Base-by-base conservation (phyloP, 2,797 vertebrate species). In the Coluber constrictor region DNA sequence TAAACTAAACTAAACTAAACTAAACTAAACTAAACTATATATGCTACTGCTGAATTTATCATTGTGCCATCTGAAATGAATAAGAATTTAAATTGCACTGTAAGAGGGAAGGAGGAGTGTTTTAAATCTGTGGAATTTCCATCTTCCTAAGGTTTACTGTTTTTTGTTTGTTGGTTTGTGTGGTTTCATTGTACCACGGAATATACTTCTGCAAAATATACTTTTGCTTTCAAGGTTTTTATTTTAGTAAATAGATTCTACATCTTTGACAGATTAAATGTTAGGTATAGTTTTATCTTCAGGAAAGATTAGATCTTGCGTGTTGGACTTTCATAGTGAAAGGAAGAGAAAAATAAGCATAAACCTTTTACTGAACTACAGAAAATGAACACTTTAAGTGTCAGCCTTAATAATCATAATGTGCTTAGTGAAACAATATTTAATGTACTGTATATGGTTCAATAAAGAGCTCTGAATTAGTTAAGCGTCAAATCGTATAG, bases 271-370 rank as follows among this genome's bases (percentile, higher is more conserved):
- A 95, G 74, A 87, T 93, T 47, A 88, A 88, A 93, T 87, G 27
- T 86, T 92, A 93, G 88, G 94, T 20, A 86, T 89, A 87, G 90
- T 88, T 96, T 95, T 91, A 89, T 94, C 29, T 93, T 79, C 93
- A 95, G 92, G 56, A 94, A 61, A 93, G 87, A 94, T 91, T 96
- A 94, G 56, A 60, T 96, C 94, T 94, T 63, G 29, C 79, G n/a
- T 93, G n/a, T 51, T 90, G 79, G 90, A 83, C 43, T 83, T 83
- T 95, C 94, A 79, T 94, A 94, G 94, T 90, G 79, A 94, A 13
- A 94, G 47, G 92, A 92, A 92, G 93, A 94, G 63, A 93, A 94
- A 93, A 96, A 87, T 74, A 70, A 95, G 23, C 91, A 94, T 66
- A 87, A 94, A 92, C 32, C 16, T 47, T 47, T 88, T 93, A 92